These are phyloP conservation scores for Rostratula benghalensis DNA, from an alignment of 2,113 vertebrate species.

Conservation along the genomic window DNA sequence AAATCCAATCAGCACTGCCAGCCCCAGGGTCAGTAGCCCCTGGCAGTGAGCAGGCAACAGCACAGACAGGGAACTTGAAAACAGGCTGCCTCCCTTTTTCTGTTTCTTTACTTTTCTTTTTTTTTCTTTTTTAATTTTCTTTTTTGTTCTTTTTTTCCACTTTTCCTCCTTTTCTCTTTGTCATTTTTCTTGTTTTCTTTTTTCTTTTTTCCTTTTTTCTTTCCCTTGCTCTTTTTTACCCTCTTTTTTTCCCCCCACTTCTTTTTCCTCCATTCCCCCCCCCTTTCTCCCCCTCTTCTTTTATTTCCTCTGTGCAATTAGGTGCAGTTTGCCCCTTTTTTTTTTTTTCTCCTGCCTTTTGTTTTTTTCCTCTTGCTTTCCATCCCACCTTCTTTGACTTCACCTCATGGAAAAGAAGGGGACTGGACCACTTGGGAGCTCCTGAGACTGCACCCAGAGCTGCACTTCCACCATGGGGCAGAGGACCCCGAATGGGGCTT, in stretches of 20 bases:
- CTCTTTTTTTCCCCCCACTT: too few relatives aligned
- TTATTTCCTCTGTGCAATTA: too few relatives aligned
- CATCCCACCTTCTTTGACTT: not conserved
- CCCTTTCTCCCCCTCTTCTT: not conserved
- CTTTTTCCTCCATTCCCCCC: not conserved
- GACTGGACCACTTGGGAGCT: fast-evolving
- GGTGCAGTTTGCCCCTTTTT: too few relatives aligned
- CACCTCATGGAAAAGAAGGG: not conserved
- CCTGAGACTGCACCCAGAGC: not conserved
- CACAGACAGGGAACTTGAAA: not conserved
- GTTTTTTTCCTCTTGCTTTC: fast-evolving
- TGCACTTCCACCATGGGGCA: fast-evolving
- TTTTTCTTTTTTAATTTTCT: not conserved
- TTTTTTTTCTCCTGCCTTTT: too few relatives aligned
- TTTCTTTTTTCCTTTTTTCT: fast-evolving
- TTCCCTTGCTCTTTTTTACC: too few relatives aligned
- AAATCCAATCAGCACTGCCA: fast-evolving
- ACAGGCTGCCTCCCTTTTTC: fast-evolving
- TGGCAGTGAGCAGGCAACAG: not conserved
- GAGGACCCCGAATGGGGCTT: not conserved
- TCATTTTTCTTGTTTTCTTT: not conserved
- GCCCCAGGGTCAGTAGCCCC: fast-evolving
- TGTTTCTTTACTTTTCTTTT: too few relatives aligned
- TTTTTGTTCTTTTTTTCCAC: not conserved
- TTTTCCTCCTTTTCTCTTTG: not conserved